phyloP scores from a whole-genome alignment of 1,140 invertebrate species.

The Sitodiplosis mosellana region DNA sequence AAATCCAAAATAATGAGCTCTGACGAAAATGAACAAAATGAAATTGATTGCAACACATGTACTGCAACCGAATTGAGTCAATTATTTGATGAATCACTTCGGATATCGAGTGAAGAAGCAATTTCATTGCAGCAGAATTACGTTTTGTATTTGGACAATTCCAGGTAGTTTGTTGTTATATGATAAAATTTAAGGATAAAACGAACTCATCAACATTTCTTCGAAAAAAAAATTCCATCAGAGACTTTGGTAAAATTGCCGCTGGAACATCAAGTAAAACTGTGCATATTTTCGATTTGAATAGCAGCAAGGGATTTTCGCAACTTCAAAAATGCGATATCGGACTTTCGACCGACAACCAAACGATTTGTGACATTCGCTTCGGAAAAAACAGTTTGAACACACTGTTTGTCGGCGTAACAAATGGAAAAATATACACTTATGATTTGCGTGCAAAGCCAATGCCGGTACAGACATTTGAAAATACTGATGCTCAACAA shows the following conservation, averaged over 20 bases:
- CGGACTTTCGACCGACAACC: neutral
- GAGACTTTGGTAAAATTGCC: slow-evolving; percentile 4
- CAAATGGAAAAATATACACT: neutral
- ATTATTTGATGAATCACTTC: neutral
- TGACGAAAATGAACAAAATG: neutral
- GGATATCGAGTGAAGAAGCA: slow-evolving; percentile 10
- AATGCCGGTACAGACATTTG: slow-evolving; percentile 4
- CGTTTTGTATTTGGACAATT: slow-evolving; percentile 19
- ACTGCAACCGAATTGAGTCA: neutral
- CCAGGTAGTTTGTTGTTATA: slow-evolving; percentile 5
- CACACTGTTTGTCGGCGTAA: neutral
- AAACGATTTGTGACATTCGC: neutral
- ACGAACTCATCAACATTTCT: too few species aligned
- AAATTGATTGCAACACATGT: neutral
- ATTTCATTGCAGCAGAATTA: slow-evolving; percentile 16
- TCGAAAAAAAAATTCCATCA: slow-evolving; percentile 4
- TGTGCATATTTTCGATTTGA: neutral
- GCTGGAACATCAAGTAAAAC: neutral
- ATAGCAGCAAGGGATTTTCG: neutral
- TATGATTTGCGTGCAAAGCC: neutral
- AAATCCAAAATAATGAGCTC: neutral
- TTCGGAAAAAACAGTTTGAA: neutral
- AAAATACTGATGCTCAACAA: slow-evolving; percentile 23
- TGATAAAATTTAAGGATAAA: too few species aligned
- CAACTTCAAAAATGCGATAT: neutral